Base-by-base conservation (phyloP, 2,113 vertebrate species). In the Anhinga anhinga region DNA sequence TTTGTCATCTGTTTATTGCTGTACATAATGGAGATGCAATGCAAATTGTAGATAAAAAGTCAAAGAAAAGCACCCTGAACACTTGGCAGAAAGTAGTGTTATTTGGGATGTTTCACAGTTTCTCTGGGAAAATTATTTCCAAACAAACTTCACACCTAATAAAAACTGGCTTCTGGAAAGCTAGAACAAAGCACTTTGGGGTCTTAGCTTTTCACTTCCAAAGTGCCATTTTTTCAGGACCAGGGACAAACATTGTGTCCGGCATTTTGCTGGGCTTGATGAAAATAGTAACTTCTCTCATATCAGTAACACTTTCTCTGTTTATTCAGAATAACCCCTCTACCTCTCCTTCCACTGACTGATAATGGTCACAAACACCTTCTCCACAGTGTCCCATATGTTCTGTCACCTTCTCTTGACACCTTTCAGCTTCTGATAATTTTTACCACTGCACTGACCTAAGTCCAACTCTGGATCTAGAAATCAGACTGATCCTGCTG, bases 231-330 rank as follows among this genome's bases (percentile, higher is more conserved):
- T 84, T 58, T 40, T 69, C 36, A 82, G 19, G 36, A n/a, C 3
- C 11, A 9, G 2, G 25, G 9, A 77, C 17, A 82, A 86, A n/a
- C 10, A 4, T 63, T 47, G 21, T 59, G 26, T 25, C 17, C 22
- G 76, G 5, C 9, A 34, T 11, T 50, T 82, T 40, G 14, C 4
- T 52, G 55, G 6, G 13, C 40, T 52, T 0, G 0, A 7, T 40
- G 16, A 58, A 88, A 87, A 66, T 36, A 4, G 2, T 8, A 73
- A 15, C 11, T 34, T 7, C 12, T 88, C 32, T 42, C 38, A 13
- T 22, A 56, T 47, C 5, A 47, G 40, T 36, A 72, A 26, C 2
- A 36, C 3, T 45, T 77, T 26, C 50, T 73, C 42, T 26, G 4
- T 52, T 92, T 94, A 59, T 49, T 66, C 47, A 70, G 30, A 82